phyloP scores from a whole-genome alignment of 2,888 invertebrate genomes.

The Agrotis segetum region DNA sequence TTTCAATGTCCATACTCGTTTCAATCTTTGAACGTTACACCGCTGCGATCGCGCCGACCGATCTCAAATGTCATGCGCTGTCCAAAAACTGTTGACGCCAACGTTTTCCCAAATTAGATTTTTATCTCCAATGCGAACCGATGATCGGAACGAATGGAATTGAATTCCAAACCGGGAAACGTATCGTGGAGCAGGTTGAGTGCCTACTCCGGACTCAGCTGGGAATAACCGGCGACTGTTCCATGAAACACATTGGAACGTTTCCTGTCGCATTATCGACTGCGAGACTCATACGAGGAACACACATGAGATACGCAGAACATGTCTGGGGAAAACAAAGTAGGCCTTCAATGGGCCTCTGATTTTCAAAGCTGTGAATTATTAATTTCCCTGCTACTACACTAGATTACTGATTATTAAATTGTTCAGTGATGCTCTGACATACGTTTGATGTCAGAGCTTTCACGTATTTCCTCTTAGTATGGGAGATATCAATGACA shows the following conservation, averaged over 20 bases:
- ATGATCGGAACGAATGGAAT: conserved; percentile 80
- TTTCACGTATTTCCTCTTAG: background rate
- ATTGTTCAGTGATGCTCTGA: background rate
- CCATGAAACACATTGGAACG: conserved; percentile 75
- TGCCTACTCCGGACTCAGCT: conserved; percentile 68
- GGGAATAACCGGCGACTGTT: conserved; percentile 72
- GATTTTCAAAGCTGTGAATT: conserved; percentile 50
- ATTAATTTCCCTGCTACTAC: conserved; percentile 45
- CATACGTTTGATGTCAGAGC: conserved; percentile 20
- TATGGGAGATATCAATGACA: background rate
- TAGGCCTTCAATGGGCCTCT: conserved; percentile 29
- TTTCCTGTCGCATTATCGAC: conserved; percentile 77
- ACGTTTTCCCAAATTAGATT: conserved; percentile 78
- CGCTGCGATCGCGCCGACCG: conserved; percentile 64
- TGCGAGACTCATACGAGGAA: conserved; percentile 66
- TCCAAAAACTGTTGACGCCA: conserved; percentile 77
- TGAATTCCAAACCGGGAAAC: conserved; percentile 75
- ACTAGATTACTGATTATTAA: conserved; percentile 4
- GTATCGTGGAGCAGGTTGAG: conserved; percentile 67
- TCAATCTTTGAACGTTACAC: conserved; percentile 59
- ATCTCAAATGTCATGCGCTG: conserved; percentile 73
- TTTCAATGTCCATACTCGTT: conserved; percentile 69
- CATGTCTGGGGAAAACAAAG: conserved; percentile 52
- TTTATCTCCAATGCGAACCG: conserved; percentile 77
- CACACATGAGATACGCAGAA: conserved; percentile 34